Base-by-base conservation (phyloP, 2,113 vertebrate species). In the Notothenia rossii region DNA sequence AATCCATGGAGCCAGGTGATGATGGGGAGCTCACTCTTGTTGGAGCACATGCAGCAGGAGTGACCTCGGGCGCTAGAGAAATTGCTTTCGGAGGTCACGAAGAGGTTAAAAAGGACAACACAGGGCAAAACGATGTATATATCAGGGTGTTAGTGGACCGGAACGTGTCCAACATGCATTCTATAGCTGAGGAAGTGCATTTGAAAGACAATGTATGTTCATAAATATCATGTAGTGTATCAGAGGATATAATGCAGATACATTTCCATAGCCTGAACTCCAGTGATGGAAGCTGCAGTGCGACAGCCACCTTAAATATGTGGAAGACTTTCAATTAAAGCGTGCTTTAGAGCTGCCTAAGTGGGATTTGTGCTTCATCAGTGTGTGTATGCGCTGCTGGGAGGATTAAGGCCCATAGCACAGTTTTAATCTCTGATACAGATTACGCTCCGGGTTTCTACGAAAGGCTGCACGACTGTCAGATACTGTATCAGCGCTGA, bases 301-400 rank as follows among this genome's bases (percentile, higher is more conserved):
- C 43, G 36, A 13, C 65, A 58, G 63, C 20, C 77, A 72, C 81
- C 64, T 77, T 75, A 74, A 84, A 88, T 77, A 76, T 81, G 59
- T 72, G 79, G 48, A 87, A 85, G 66, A 33, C 69, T 83, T 89
- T 88, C 88, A 91, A 88, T 91, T 91, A 88, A 88, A 90, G 77
- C 29, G 3, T 22, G 81, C 62, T 77, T 75, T 62, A 43, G 79
- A 91, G 72, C 77, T 43, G 63, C 48, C 20, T 76, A 69, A 75
- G 75, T 86, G 79, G 81, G 87, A 90, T 91, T 91, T 77, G 68
- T 68, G 72, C 70, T 69, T 88, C 79, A 88, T 87, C 75, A 73
- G 45, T 17, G 46, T 73, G 72, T 65, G 75, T 55, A 18, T 17
- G 78, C 4, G 40, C 64, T 46, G 33, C 0, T 46, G 70, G 67